Percentiles rank a stretch among this genome's conserved stretches.
phyloP scores from a whole-genome alignment of 2,888 invertebrate species.

The Sphaerophoria rueppellii region DNA sequence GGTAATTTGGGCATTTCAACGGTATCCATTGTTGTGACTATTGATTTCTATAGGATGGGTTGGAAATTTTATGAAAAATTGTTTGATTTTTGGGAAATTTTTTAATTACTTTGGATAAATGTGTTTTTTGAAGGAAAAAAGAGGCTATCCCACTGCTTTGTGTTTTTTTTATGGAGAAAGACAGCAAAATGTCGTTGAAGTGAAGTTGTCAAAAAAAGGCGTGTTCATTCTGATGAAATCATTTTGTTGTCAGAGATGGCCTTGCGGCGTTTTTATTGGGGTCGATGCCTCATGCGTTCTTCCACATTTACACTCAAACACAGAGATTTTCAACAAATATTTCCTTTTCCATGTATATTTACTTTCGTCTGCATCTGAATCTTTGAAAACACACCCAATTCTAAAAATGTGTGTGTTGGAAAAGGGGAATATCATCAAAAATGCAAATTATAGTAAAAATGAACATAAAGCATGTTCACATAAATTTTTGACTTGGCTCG shows the following conservation, averaged over 20 bases:
- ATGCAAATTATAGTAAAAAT: too few species aligned
- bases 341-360: too few species aligned
- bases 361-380: too few species aligned
- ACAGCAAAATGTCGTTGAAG: background rate
- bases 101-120: background rate
- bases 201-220: background rate
- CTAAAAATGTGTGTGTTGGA: too few species aligned
- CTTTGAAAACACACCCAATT: too few species aligned
- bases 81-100: background rate
- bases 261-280: background rate
- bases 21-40: slow-evolving; percentile 76
- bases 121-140: background rate
- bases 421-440: too few species aligned
- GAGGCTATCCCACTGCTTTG: background rate
- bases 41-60: background rate
- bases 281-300: too few species aligned
- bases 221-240: background rate
- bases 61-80: background rate
- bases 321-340: too few species aligned
- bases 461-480: too few species aligned
- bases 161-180: background rate
- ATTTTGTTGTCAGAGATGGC: background rate
- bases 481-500: too few species aligned
- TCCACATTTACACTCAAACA: too few species aligned
- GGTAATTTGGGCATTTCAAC: slow-evolving; percentile 81